Conservation (phyloP, 2,888 invertebrate genomes). For the Drosophila koepferae region DNA sequence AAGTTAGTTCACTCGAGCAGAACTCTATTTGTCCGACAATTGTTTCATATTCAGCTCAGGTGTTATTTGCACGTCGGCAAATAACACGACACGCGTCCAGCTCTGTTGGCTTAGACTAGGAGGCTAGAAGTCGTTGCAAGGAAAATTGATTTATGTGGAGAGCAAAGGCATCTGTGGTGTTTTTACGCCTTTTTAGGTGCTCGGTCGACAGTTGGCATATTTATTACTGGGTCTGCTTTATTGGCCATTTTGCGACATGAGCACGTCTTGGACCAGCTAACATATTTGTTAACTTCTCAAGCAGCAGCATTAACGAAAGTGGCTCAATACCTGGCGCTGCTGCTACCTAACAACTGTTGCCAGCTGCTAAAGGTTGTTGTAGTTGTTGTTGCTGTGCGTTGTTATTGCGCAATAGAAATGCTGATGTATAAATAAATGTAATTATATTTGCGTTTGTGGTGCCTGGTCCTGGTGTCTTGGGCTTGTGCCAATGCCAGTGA, state of each 20-base stretch:
- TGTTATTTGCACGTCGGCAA: background rate
- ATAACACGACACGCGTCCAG: slow-evolving; percentile 14
- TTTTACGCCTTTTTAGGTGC: slow-evolving; percentile 66
- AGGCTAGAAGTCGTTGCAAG: slow-evolving; percentile 6
- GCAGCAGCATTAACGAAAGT: slow-evolving; percentile 9
- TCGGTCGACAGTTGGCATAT: slow-evolving; percentile 65
- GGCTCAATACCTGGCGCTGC: slow-evolving; percentile 6
- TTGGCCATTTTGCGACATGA: slow-evolving; percentile 58
- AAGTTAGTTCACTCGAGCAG: background rate
- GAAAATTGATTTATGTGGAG: slow-evolving; percentile 62
- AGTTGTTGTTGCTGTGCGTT: slow-evolving; percentile 28
- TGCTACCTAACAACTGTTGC: slow-evolving; percentile 26
- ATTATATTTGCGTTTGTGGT: slow-evolving; percentile 67
- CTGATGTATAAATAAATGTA: slow-evolving; percentile 79
- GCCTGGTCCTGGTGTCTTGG: slow-evolving; percentile 20
- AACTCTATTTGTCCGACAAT: background rate
- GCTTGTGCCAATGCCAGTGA: slow-evolving; percentile 2
- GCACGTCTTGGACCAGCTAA: slow-evolving; percentile 42
- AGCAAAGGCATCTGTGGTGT: slow-evolving; percentile 32
- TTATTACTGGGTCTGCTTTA: slow-evolving; percentile 65
- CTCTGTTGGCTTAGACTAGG: slow-evolving; percentile 1
- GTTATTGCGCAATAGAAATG: slow-evolving; percentile 67
- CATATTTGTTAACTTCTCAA: slow-evolving; percentile 50
- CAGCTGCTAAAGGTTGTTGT: slow-evolving; percentile 10
- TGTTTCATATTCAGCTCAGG: background rate